Percentiles rank a stretch among this genome's conserved stretches.
Conservation (phyloP, 92 coral and sea anemone species). For the Siderastrea radians region DNA sequence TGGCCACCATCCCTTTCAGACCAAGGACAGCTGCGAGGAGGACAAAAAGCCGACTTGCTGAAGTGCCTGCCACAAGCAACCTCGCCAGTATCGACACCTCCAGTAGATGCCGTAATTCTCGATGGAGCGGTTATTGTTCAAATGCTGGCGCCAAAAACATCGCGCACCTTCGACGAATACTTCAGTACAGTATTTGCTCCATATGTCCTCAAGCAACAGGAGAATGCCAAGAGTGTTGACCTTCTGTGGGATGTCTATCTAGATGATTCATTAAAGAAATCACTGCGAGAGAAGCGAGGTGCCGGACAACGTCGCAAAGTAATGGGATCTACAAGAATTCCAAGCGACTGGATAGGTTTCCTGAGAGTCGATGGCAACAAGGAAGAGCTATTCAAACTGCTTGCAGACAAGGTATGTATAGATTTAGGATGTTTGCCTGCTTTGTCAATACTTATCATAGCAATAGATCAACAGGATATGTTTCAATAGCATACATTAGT, state of each 20-base stretch:
- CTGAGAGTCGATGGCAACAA: slow-evolving; percentile 71
- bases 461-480: slow-evolving; percentile 55
- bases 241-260: slow-evolving; percentile 81
- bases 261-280: no score
- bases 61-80: no score
- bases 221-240: slow-evolving; percentile 72
- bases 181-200: slow-evolving; percentile 74
- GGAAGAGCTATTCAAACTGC: slow-evolving; percentile 52
- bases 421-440: slow-evolving; percentile 46
- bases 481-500: slow-evolving; percentile 31
- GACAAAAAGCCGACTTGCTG: no score
- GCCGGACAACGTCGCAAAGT: no score
- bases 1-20: no score
- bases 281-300: no score
- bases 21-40: no score
- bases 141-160: slow-evolving; percentile 76
- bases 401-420: slow-evolving; percentile 57
- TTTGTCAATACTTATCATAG: slow-evolving; percentile 51
- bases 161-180: slow-evolving; percentile 73
- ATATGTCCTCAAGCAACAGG: slow-evolving; percentile 71
- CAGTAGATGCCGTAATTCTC: no score
- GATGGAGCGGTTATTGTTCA: slow-evolving; percentile 78
- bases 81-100: no score
- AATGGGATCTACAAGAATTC: no score
- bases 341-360: slow-evolving; percentile 76